A percentile compares a stretch with the other conserved stretches of the same genome.
These are phyloP conservation scores for Tolypeutes matacus DNA, from an alignment of 2,797 vertebrate genomes.

Conservation along the genomic window DNA sequence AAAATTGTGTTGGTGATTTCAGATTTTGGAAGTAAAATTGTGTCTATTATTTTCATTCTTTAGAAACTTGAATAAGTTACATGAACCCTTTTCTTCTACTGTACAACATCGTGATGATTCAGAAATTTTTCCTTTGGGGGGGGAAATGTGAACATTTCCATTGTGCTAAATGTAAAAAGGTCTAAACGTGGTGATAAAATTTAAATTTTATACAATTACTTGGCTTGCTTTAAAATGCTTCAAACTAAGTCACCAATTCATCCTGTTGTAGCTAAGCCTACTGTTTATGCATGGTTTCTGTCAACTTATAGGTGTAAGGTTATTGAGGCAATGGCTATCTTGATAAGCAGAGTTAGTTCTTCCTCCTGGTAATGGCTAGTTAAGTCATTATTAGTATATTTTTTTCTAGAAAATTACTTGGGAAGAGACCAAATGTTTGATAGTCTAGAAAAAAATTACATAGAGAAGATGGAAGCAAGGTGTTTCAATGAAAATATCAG, in stretches of 20 bases:
- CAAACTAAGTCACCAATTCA: constrained; percentile 22
- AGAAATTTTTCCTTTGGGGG: constrained; percentile 82
- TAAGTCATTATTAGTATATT: background rate
- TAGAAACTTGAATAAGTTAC: constrained; percentile 82
- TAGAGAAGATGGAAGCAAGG: background rate
- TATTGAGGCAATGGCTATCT: background rate
- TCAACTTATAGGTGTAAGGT: constrained; percentile 37
- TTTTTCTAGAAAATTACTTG: background rate
- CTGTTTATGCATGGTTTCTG: constrained; percentile 24
- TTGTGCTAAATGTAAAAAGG: constrained; percentile 86
- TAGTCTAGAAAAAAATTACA: constrained; percentile 14
- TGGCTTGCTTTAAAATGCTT: constrained; percentile 84
- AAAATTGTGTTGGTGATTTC: constrained; percentile 81
- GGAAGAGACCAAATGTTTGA: constrained; percentile 39
- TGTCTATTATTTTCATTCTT: constrained; percentile 84
- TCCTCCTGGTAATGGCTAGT: constrained; percentile 6
- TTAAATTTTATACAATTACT: constrained; percentile 85
- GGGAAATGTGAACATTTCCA: constrained; percentile 80
- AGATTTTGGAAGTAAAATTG: constrained; percentile 87
- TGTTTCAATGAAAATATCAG: background rate
- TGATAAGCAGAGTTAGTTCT: constrained; percentile 7
- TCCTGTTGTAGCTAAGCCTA: background rate
- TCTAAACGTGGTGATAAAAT: constrained; percentile 86
- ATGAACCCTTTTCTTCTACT: constrained; percentile 84
- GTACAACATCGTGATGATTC: constrained; percentile 79